Base-by-base conservation (phyloP, 1,140 invertebrate species). In the Pentalonia nigronervosa region DNA sequence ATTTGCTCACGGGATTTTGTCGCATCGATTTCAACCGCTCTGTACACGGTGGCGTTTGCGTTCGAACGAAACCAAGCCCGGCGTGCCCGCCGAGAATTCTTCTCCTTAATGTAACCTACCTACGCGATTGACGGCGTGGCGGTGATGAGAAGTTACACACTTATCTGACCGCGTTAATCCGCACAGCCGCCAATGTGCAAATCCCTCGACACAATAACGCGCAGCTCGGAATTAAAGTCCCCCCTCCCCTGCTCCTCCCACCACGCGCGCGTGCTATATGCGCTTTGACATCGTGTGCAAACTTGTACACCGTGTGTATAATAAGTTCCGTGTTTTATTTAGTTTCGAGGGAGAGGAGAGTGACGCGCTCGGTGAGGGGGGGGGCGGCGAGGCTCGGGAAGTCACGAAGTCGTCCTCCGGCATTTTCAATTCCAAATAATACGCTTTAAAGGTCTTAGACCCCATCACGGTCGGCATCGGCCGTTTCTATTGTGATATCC, bases 141-240 rank as follows among this genome's bases (percentile, higher is more conserved):
- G 11, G 21, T 76, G 91, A 48, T n/a, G 41, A 48, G 67, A 83
- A 91, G 90, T 83, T 91, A 47, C 47, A 81, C 90, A 83, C 76
- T 92, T 92, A 83, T 76, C 91, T 83, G 91, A 83, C 67, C 76
- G 76, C 67, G 47, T 92, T 81, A 92, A 92, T 48, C 76, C 91
- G 41, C 41, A 48, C 47, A 23, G 67, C 45, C 20, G 20, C 67
- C 90, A 89, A 89, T 89, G 87, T 89, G 91, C 21, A 92, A 92
- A 50, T 92, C 91, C 60, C 91, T 83, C n/a, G 90, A 91, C 90
- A 76, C 56, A 30, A 41, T 41, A 41, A 76, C 50, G 34, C 23
- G 36, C 45, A n/a, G 41, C n/a, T 30, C 17, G 41, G 36, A 91
- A 47, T 67, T 91, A 67, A 91, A 91, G 14, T 56, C 30, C 34